Evolutionary conservation across 2,888 invertebrate species (phyloP).

Genomic region (Galerucella calmariensis): DNA sequence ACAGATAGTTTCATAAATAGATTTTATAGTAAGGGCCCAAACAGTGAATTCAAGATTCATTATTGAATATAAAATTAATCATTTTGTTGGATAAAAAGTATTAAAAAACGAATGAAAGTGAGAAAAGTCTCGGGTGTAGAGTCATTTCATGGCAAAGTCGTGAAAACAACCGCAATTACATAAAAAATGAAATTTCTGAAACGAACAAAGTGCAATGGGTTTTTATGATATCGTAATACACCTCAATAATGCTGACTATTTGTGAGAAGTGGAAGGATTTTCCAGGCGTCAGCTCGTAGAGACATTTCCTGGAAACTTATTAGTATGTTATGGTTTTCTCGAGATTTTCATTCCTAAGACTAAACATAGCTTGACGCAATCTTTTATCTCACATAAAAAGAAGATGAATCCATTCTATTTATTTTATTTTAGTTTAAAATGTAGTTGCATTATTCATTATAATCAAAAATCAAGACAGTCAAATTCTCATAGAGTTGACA

Average conservation of each 20-base stretch:
- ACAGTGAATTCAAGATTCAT: too few species aligned
- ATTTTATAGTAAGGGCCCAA: too few species aligned
- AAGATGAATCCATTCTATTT: not conserved
- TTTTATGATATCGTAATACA: constrained; percentile 21
- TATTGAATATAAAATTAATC: not conserved
- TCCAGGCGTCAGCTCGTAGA: constrained; percentile 17
- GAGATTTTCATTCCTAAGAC: not conserved
- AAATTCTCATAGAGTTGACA: too few species aligned
- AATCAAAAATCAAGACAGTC: too few species aligned
- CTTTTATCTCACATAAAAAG: not conserved
- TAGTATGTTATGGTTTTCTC: constrained; percentile 17
- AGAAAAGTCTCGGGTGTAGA: not conserved
- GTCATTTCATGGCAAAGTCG: constrained; percentile 2
- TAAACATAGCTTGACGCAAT: constrained; percentile 1
- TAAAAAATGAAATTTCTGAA: constrained; percentile 14
- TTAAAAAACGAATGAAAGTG: not conserved
- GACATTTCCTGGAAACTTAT: constrained; percentile 18
- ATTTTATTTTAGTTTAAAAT: too few species aligned
- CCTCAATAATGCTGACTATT: constrained; percentile 20
- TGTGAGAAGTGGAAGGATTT: constrained; percentile 3
- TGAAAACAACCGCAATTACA: constrained; percentile 9
- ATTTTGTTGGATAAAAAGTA: not conserved
- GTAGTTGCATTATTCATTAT: too few species aligned
- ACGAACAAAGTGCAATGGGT: constrained; percentile 20
- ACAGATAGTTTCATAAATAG: too few species aligned